Evolutionary conservation across 2,888 invertebrate species (phyloP).

Genomic region (Noctua comes): DNA sequence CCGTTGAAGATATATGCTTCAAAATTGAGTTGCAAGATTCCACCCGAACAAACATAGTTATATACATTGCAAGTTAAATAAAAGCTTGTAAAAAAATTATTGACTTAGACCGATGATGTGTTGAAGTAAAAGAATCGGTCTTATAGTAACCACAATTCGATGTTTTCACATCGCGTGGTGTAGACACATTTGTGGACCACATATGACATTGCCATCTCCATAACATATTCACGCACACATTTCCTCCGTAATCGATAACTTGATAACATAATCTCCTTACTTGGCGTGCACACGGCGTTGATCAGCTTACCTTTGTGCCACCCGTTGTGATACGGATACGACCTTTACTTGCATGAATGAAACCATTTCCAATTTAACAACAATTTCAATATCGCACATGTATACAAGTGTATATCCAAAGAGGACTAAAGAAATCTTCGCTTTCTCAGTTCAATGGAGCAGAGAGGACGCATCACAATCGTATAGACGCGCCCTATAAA

Average conservation of each 20-base stretch:
- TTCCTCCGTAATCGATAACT: slow-evolving; percentile 38
- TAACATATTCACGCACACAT: slow-evolving; percentile 25
- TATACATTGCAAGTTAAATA: too few relatives aligned
- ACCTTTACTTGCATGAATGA: slow-evolving; percentile 61
- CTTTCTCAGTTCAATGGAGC: slow-evolving; percentile 64
- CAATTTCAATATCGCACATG: slow-evolving; percentile 65
- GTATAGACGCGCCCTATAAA: slow-evolving; percentile 47
- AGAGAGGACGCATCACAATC: slow-evolving; percentile 46
- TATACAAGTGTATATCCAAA: slow-evolving; percentile 44
- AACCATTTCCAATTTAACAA: slow-evolving; percentile 66
- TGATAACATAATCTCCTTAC: slow-evolving; percentile 46
- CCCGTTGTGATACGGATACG: slow-evolving; percentile 44
- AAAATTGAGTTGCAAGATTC: too few relatives aligned
- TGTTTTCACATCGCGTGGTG: slow-evolving; percentile 4
- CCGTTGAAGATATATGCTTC: too few relatives aligned
- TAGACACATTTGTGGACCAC: slow-evolving; percentile 10
- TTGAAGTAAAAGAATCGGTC: not conserved
- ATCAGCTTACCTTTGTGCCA: slow-evolving; percentile 51
- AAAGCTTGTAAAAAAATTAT: not conserved
- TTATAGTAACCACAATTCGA: not conserved
- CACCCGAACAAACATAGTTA: too few relatives aligned
- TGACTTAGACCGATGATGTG: not conserved
- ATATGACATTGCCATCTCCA: not conserved
- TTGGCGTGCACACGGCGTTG: slow-evolving; percentile 21
- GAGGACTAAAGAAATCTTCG: slow-evolving; percentile 65